Evolutionary conservation across 2,888 invertebrate species (phyloP), one percentile per base, ranked within the genome.

Genomic region (Marasmarcha lunaedactyla): DNA sequence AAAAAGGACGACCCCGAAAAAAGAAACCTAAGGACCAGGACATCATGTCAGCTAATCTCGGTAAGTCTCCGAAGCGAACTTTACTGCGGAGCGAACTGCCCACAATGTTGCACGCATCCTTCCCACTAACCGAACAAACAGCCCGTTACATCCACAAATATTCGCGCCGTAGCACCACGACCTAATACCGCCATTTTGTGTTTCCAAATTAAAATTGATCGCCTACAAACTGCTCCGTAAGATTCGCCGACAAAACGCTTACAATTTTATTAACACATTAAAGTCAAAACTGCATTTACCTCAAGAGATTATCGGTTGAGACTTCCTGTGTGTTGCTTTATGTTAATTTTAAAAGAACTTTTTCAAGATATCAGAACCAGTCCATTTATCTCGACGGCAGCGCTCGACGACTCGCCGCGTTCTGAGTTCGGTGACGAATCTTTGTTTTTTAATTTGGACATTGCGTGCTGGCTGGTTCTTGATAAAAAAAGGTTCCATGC

Each of bases 1-100:
- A 95, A 73, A 97, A 97, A 85, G 96, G 96, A 7, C 85, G 97
- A 51, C 96, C 96, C 26, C 85, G 96, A 65, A 96, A 96, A 84
- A 87, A 95, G 85, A 96, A 96, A 74, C 94, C 93, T 39, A 94
- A 94, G 85, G 94, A 94, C 67, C 87, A 94, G 55, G 94, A 94
- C 62, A 88, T 91, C 44, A 90, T 94, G 89, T 90, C 92, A 39
- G 91, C 93, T 39, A 93, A 89, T 73, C 88, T 94, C 72, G 94
- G 94, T 93, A 76, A 89, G 90, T 73, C 39, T 27, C 9, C 10
- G 9, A 30, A 30, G 11, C 30, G 3, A 20, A 7, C 20, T 7
- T 3, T 3, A 5, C 20, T 20, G 20, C 20, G 20, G 3, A 3
- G 20, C 20, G 20, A 20, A 20, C 20, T 20, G 7, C 20, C 20